These are phyloP conservation scores for Rhopalosiphum nymphaeae DNA, from an alignment of 2,888 invertebrate genomes.

Conservation along the genomic window DNA sequence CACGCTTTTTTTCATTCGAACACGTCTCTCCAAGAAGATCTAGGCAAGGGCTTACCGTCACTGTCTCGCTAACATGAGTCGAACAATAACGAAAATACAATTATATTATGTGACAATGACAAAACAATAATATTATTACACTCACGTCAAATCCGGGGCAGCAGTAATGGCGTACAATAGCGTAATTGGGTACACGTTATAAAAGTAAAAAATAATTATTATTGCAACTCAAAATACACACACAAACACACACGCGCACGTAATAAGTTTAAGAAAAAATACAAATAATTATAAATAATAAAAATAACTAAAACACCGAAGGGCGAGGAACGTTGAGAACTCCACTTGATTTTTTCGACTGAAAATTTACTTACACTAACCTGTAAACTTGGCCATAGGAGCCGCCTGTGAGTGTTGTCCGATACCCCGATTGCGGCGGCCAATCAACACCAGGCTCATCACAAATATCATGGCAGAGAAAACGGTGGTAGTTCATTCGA, in stretches of 20 bases:
- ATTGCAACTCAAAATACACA: conserved; percentile 17
- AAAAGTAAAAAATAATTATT: conserved; percentile 28
- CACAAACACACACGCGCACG: background rate
- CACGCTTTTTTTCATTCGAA: background rate
- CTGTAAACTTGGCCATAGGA: conserved; percentile 58
- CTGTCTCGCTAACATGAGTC: background rate
- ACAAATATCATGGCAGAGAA: conserved; percentile 30
- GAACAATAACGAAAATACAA: background rate
- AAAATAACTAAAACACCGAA: background rate
- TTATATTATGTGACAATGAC: background rate
- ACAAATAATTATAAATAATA: conserved; percentile 11
- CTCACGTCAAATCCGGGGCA: conserved; percentile 41
- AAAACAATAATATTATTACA: background rate
- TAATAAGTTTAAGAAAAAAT: background rate
- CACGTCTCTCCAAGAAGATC: background rate
- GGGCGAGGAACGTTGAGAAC: conserved; percentile 1
- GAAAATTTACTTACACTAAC: conserved; percentile 43
- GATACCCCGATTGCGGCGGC: conserved; percentile 33
- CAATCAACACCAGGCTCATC: conserved; percentile 41
- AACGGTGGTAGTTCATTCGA: background rate
- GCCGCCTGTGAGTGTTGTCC: conserved; percentile 52
- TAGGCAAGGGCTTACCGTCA: background rate
- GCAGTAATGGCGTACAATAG: conserved; percentile 11
- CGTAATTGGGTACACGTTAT: background rate
- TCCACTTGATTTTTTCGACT: conserved; percentile 6